Conservation (phyloP, 2,888 invertebrate genomes). For the Apoda limacodes region DNA sequence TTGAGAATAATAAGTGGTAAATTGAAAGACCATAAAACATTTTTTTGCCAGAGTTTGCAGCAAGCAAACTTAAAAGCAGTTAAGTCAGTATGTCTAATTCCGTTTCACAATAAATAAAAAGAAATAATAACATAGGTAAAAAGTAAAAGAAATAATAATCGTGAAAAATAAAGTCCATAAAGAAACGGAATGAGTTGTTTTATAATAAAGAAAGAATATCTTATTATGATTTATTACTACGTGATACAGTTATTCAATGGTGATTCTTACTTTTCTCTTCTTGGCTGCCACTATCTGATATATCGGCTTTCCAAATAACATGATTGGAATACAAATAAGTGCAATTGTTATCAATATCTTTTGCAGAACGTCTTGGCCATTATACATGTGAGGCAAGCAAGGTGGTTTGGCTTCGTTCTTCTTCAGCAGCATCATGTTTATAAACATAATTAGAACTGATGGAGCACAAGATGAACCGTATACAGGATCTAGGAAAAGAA, state of each 20-base stretch:
- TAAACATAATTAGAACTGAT: slow-evolving; percentile 82
- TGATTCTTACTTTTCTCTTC: slow-evolving; percentile 36
- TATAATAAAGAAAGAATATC: too few species aligned
- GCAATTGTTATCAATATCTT: slow-evolving; percentile 72
- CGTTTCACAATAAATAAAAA: too few species aligned
- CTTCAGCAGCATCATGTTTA: slow-evolving; percentile 82
- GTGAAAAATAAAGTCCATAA: background rate
- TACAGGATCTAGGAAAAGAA: slow-evolving; percentile 38
- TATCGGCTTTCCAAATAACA: slow-evolving; percentile 84
- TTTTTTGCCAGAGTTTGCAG: too few species aligned
- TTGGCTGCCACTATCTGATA: slow-evolving; percentile 64
- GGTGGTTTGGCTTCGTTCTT: slow-evolving; percentile 39
- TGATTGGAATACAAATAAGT: slow-evolving; percentile 78
- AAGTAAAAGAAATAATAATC: too few species aligned
- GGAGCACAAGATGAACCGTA: slow-evolving; percentile 75
- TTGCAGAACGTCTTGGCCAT: slow-evolving; percentile 72
- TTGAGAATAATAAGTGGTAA: too few species aligned
- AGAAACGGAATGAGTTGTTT: background rate
- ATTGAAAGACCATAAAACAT: too few species aligned
- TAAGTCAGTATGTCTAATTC: too few species aligned
- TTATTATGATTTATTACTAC: too few species aligned
- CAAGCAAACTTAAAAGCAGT: too few species aligned
- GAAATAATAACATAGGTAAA: too few species aligned
- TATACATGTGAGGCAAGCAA: slow-evolving; percentile 72
- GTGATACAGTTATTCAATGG: too few species aligned